Base-by-base conservation (phyloP, 92 coral and sea anemone genomes). In the Palythoa grandiflora region DNA sequence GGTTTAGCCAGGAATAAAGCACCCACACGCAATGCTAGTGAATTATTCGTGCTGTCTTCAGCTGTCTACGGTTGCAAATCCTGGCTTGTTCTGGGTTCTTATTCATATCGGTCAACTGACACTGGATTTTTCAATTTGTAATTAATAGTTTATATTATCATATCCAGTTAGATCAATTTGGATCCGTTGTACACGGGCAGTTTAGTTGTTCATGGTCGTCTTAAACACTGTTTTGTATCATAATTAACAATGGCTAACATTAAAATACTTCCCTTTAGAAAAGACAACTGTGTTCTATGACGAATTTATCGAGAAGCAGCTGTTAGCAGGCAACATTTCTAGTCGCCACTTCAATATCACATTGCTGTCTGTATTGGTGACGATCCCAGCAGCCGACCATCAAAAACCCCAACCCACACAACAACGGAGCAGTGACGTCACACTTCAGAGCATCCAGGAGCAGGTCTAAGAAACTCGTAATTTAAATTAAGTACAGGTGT, bases 291-390 rank as follows among this genome's bases (percentile, higher is more conserved):
- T 90, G 59, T 97, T 92, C 84, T 97, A 97, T 87, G 99, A 97
- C 87, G 99, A 97, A 77, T 97, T 97, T 88, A 93, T 97, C 21
- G 97, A 95, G 91, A 94, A 95, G 80, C 99, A 97, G 91, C 95
- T 97, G 44, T 87, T 95, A 28, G 96, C 99, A n/a, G 98, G 99
- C 55, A 97, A 92, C 87, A 91, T 95, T 16, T 92, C 95, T 13
- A 91, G 90, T 20, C 96, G 96, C 16, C 75, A 94, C 40, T 50
- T 93, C 54, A 85, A 87, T 36, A 83, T 94, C 44, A 93, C 97
- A 7, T 61, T 97, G 88, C 47, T 91, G 79, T 94, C 98, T 36
- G 89, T 92, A 2, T 76, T 89, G 71, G 88, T 96, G 54, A 87
- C 91, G 6, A 79, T 97, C 73, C 92, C 94, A 35, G 94, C 94